Percentiles rank a stretch among this genome's conserved stretches.
Evolutionary conservation across 1,140 invertebrate genomes (phyloP).

Genomic region (Acyrthosiphon pisum): DNA sequence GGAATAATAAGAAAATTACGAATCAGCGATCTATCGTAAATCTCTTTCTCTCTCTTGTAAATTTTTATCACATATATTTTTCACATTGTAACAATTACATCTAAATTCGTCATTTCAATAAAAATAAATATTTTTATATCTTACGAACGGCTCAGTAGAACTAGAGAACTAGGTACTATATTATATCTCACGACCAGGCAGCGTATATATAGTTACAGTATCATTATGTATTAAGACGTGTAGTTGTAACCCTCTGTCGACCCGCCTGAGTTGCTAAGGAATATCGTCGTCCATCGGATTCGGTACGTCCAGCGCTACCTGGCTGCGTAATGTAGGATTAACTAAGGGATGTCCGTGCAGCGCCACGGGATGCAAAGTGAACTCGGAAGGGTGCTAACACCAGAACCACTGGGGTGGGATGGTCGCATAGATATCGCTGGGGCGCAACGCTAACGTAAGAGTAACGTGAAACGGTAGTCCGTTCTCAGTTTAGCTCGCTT

Average conservation of each 20-base stretch:
- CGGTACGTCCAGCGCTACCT: slow-evolving; percentile 38
- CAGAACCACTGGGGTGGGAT: not conserved
- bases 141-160: not conserved
- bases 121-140: not conserved
- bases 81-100: not conserved
- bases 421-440: not conserved
- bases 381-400: not conserved
- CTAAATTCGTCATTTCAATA: not conserved
- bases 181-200: too few species aligned
- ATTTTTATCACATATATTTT: not conserved
- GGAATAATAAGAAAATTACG: not conserved
- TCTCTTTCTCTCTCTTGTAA: too few species aligned
- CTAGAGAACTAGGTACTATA: too few species aligned
- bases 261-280: not conserved
- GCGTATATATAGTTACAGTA: not conserved
- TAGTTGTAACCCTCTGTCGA: not conserved
- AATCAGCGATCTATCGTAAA: not conserved
- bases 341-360: not conserved
- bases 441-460: slow-evolving; percentile 8
- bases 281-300: not conserved
- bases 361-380: not conserved
- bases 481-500: not conserved
- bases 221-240: too few species aligned
- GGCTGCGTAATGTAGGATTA: not conserved
- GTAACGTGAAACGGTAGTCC: not conserved